phyloP scores from a whole-genome alignment of 2,797 vertebrate species.

The Morus bassanus region DNA sequence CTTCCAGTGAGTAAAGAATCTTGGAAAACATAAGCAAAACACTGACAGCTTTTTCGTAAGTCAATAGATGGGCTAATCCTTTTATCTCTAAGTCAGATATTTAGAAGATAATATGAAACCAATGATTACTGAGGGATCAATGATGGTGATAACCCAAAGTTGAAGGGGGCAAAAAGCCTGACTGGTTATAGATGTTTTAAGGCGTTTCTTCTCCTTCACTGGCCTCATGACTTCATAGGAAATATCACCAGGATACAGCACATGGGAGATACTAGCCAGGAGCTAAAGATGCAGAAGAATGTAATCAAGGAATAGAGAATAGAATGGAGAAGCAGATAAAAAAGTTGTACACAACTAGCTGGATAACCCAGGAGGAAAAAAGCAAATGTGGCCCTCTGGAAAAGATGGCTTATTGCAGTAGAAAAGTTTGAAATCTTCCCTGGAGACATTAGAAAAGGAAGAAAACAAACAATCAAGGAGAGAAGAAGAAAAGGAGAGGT shows the following conservation, averaged over 20 bases:
- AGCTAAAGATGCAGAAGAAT: background rate
- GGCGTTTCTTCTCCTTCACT: background rate
- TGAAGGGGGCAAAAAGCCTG: background rate
- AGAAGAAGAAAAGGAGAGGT: background rate
- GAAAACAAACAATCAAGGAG: background rate
- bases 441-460: background rate
- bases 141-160: background rate
- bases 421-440: background rate
- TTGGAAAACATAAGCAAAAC: background rate
- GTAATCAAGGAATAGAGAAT: background rate
- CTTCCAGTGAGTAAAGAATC: background rate
- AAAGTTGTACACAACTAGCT: background rate
- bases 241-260: background rate
- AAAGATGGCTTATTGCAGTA: background rate
- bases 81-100: background rate
- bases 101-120: background rate
- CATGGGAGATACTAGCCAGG: background rate
- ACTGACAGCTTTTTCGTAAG: background rate
- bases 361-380: background rate
- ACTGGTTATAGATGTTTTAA: background rate
- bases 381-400: background rate
- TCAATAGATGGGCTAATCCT: background rate
- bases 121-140: background rate
- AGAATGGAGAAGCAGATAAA: background rate
- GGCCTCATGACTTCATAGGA: background rate